Conservation (phyloP, 2,113 vertebrate genomes). For the Electrona antarctica region DNA sequence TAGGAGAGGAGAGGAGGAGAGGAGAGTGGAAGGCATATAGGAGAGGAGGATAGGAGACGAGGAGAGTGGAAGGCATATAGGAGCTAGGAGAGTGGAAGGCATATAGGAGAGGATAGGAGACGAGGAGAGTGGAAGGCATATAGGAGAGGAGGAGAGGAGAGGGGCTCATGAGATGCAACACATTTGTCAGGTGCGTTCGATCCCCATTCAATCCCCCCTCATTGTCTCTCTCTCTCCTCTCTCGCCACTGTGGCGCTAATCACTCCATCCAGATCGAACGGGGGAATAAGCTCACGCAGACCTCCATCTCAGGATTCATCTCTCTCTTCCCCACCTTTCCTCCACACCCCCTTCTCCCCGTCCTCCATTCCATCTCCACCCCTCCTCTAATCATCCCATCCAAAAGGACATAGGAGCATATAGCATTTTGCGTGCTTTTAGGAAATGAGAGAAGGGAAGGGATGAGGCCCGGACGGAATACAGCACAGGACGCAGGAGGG, state of each 20-base stretch:
- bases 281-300: slow-evolving; percentile 13
- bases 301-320: slow-evolving; percentile 31
- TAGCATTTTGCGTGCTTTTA: slow-evolving; percentile 20
- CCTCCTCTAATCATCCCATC: slow-evolving; percentile 10
- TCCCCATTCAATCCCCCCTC: slow-evolving; percentile 9
- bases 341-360: slow-evolving; percentile 12
- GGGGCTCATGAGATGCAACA: neutral
- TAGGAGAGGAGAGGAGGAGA: neutral
- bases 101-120: too few species aligned
- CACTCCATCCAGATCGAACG: slow-evolving; percentile 36
- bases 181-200: neutral
- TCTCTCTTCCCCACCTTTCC: slow-evolving; percentile 9
- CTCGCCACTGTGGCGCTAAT: slow-evolving; percentile 21
- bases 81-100: too few species aligned
- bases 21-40: neutral
- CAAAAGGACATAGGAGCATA: neutral
- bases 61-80: too few species aligned
- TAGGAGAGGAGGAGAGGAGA: neutral
- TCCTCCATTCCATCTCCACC: too few species aligned
- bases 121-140: too few species aligned
- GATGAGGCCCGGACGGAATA: slow-evolving; percentile 20
- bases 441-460: slow-evolving; percentile 35
- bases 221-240: slow-evolving; percentile 20
- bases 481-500: neutral
- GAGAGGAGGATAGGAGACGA: slow-evolving; percentile 5